Percentiles rank a stretch among this genome's conserved stretches.
phyloP scores from a whole-genome alignment of 2,113 vertebrate species.

The Peromyscus californicus region DNA sequence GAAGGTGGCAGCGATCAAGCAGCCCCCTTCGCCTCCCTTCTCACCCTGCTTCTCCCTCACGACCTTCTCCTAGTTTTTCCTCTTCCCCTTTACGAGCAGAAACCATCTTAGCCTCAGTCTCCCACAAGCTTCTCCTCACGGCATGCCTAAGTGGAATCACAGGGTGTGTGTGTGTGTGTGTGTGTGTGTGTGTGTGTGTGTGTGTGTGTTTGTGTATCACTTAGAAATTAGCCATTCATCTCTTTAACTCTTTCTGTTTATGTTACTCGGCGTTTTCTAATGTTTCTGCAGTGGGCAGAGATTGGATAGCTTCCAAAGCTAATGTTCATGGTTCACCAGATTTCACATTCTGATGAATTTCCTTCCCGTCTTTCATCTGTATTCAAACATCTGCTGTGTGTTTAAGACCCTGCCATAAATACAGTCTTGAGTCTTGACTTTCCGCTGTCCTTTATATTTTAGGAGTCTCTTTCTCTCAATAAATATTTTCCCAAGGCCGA shows the following conservation, averaged over 20 bases:
- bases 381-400: background rate
- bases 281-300: background rate
- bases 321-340: background rate
- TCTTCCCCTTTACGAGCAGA: background rate
- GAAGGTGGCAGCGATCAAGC: background rate
- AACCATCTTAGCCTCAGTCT: background rate
- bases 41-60: background rate
- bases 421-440: background rate
- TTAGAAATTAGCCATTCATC: background rate
- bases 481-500: constrained; percentile 15
- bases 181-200: background rate
- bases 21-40: background rate
- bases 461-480: constrained; percentile 25
- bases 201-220: background rate
- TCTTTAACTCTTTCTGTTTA: background rate
- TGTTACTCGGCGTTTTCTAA: background rate
- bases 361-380: background rate
- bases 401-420: constrained; percentile 50
- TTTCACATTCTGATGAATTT: constrained; percentile 48
- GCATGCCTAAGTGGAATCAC: background rate
- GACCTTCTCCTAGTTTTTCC: background rate
- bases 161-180: background rate
- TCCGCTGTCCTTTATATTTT: constrained; percentile 53
- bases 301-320: constrained; percentile 6
- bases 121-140: background rate